Evolutionary conservation across 2,888 invertebrate genomes (phyloP), one percentile per base, ranked within the genome.

Genomic region (Conus canariensis): DNA sequence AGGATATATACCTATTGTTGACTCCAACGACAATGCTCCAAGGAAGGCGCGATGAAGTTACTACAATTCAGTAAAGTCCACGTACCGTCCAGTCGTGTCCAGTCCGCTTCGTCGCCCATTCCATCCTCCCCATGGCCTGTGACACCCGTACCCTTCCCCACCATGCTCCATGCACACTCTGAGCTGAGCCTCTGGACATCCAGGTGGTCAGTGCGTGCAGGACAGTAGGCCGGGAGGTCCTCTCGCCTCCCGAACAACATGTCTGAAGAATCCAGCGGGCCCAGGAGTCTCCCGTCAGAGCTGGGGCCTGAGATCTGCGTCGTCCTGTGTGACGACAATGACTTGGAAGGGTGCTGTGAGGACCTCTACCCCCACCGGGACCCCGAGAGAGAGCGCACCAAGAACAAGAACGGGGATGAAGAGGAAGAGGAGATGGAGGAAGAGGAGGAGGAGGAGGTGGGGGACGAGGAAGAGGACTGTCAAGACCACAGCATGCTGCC

Each of bases 231-330:
- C 16, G 19, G 77, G 45, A 16, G 74, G 88, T 6, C 14, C 45
- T 14, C n/a, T 25, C 59, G 5, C 56, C 16, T 30, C 59, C 77
- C 30, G 9, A 12, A 87, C 64, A 83, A 25, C 19, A 91, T 91
- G 89, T 88, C 90, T 56, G 92, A 90, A 67, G 91, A 88, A 25
- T 91, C 91, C 25, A 89, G 88, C 67, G 92, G 58, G 45, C 87
- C 77, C 77, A 16, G 58, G 7, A 83, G 82, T 56, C 82, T 58
- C 56, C 82, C 82, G 10, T 83, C 82, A 22, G 82, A 83, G 19
- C 82, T 30, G 14, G 67, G 56, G 12, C 64, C 89, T 16, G 82
- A 90, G 85, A 90, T 88, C 14, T 90, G 91, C 59, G 90, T 90
- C 2, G 82, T 90, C 87, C 59, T 90, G n/a, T 64, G 88, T 30